Evolutionary conservation across 2,113 vertebrate species (phyloP), one percentile per base, ranked within the genome.

Genomic region (Chaetodon trifascialis): DNA sequence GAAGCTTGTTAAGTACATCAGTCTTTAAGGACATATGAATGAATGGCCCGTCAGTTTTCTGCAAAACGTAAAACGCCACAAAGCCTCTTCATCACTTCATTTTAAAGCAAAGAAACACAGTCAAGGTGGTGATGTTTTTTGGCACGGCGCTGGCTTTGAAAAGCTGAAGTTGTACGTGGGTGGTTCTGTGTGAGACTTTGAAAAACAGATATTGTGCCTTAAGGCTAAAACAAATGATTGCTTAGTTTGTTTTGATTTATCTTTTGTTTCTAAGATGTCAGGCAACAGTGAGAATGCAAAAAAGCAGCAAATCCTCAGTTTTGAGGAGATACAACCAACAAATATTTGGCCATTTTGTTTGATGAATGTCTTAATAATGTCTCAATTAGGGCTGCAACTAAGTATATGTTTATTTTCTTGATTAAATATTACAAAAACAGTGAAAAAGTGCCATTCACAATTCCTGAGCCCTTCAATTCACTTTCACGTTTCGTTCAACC

Each of bases 1-100:
- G 42, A 52, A 71, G 62, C 42, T 42, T 12, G 23, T 46, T 58
- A 49, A 78, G 74, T 21, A 14, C 36, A 40, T 72, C 60, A 5
- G 67, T 62, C 12, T 66, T 30, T 10, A 7, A 3, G 30, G 55
- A 82, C 30, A 52, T 34, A 21, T 21, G 23, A 67, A 47, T 34
- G 16, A 40, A 16, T 0, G 4, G 8, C 25, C 25, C 19, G 9
- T 34, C 23, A 23, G 17, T 76, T 75, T 17, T 58, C 16, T 66
- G 21, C 7, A 17, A 36, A 19, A 12, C 21, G 5, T 17, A 5
- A 49, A 52, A 34, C 55, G 15, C 16, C 68, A 74, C 47, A 70
- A 75, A 64, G 40, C 36, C 51, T 52, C 68, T 56, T 69, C 34
- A 40, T 68, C 34, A 6, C 38, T 36, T 47, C 7, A 46, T 23